Evolutionary conservation across 2,113 vertebrate genomes (phyloP), one percentile per base, ranked within the genome.

Genomic region (Lagopus leucura): DNA sequence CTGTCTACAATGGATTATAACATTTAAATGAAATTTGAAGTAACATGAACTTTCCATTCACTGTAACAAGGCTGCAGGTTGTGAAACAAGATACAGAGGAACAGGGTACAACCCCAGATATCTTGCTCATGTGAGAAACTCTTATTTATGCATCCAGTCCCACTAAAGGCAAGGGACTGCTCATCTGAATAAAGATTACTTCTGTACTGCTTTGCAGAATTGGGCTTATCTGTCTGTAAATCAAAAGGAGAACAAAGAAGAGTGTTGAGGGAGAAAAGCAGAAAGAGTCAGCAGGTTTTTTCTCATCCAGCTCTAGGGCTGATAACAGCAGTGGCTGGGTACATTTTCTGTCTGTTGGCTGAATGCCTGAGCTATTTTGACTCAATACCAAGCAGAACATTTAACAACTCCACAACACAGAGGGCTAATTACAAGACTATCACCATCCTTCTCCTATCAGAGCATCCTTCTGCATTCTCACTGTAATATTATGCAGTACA

Each of bases 391-490:
- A 86, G 86, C 55, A 94, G 93, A 95, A 92, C 95, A 95, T 97
- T 97, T 96, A 97, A 95, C 95, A 95, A 94, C 52, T 93, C 84
- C 79, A 93, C 95, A 96, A 95, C 88, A 97, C 87, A 94, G 78
- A 96, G 71, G 90, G 94, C 96, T 97, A 97, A 97, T 96, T 96
- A 96, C 71, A 90, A 95, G 94, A 96, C 95, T 88, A 97, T 91
- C 54, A 36, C 57, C 84, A 92, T 95, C 93, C 88, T 89, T 91
- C 82, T 93, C 92, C 92, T 92, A 89, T 92, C 92, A 93, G 92
- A 94, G 94, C 73, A 94, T 88, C 71, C 75, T 88, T 89, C 84
- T 95, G 94, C 30, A 84, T 84, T 80, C 61, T 82, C 89, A 55
- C 77, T 86, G 83, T 91, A 95, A 95, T 90, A 69, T 95, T 96